phyloP scores from a whole-genome alignment of 2,797 vertebrate species.

The Lindbergichthys nudifrons region DNA sequence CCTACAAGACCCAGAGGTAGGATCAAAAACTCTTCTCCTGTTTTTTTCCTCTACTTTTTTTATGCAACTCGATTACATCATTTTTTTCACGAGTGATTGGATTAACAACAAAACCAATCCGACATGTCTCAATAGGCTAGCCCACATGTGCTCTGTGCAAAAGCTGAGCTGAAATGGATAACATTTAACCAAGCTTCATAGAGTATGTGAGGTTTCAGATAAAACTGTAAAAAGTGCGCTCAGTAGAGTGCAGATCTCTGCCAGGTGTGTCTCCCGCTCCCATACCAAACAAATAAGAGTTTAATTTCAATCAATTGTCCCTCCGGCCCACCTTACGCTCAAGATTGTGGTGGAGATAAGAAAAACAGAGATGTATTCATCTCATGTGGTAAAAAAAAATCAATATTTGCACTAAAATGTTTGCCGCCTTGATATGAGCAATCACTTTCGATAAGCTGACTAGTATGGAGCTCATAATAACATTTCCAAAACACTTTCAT shows the following conservation, averaged over 20 bases:
- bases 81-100: slow-evolving; percentile 1
- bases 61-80: slow-evolving; percentile 1
- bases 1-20: slow-evolving; percentile 95
- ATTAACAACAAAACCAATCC: slow-evolving; percentile 10
- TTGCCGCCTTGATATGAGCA: background rate
- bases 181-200: background rate
- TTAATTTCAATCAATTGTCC: no score
- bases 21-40: background rate
- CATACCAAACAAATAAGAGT: no score
- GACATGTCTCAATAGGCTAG: background rate
- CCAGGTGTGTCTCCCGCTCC: no score
- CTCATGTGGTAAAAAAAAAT: background rate
- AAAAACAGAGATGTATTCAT: no score
- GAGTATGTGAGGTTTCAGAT: slow-evolving; percentile 11
- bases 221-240: background rate
- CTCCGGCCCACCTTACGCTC: no score
- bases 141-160: slow-evolving; percentile 2
- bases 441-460: background rate
- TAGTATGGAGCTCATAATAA: background rate
- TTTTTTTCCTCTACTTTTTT: background rate
- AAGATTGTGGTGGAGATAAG: no score
- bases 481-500: background rate
- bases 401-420: background rate
- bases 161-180: slow-evolving; percentile 3
- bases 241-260: no score